Evolutionary conservation across 2,888 invertebrate species (phyloP).

Genomic region (Metacarcinus magister): DNA sequence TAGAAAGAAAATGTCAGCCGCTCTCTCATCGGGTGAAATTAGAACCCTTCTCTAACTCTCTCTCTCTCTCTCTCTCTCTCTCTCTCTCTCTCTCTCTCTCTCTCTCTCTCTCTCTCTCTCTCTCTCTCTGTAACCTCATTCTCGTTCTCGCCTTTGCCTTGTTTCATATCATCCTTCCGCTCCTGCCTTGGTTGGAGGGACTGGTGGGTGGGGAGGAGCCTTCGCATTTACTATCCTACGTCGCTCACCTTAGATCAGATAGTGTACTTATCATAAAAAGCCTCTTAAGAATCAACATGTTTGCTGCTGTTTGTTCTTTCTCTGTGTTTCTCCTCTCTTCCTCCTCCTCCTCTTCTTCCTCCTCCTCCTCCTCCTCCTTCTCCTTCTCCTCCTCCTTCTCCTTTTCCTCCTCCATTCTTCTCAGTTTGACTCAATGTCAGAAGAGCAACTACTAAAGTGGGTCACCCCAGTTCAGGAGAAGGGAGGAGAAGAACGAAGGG

Average conservation of each 20-base stretch:
- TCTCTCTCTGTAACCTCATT: background rate
- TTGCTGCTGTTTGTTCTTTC: background rate
- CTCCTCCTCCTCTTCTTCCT: too few relatives aligned
- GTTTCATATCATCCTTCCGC: background rate
- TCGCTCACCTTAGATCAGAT: too few relatives aligned
- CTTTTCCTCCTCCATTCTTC: background rate
- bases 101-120: conserved; percentile 34
- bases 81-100: conserved; percentile 26
- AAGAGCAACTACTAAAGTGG: background rate
- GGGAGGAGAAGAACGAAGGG: too few relatives aligned
- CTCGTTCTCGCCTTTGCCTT: background rate
- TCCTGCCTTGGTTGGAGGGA: background rate
- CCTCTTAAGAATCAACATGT: too few relatives aligned
- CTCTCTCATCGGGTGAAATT: background rate
- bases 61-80: conserved; percentile 9
- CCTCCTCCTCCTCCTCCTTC: too few relatives aligned
- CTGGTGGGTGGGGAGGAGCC: too few relatives aligned
- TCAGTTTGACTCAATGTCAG: background rate
- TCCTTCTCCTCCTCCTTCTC: background rate
- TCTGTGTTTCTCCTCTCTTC: background rate
- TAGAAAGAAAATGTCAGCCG: conserved; percentile 15
- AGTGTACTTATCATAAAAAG: too few relatives aligned
- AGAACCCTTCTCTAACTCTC: background rate
- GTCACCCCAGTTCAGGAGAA: too few relatives aligned
- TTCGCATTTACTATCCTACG: too few relatives aligned